Base-by-base conservation (phyloP, 1,140 invertebrate species). In the Orussus abietinus region DNA sequence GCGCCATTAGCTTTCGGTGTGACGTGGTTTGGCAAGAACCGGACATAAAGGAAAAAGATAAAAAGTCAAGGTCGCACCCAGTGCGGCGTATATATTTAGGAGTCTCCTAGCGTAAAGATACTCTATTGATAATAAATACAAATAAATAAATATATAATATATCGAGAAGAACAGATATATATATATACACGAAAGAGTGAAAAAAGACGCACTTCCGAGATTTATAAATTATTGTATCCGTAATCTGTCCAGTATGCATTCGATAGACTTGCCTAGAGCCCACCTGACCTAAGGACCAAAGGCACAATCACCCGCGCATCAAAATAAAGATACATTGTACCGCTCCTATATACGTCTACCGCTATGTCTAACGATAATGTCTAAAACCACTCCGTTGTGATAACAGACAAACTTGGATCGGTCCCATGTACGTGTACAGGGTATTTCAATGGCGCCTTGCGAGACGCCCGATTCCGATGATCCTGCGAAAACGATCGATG, bases 201-300 rank as follows among this genome's bases (percentile, higher is more conserved):
- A n/a, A n/a, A n/a, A 36, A 4, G 56, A 66, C 60, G 62, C 53
- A 59, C 57, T 64, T 69, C 52, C 40, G 62, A 70, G 54, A 61
- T 69, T 69, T 69, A 69, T 70, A 68, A 72, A 70, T 67, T 69
- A 69, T 67, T 62, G 59, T 66, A 55, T 11, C 7, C 65, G 59
- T 63, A 58, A 59, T 66, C 14, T 11, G 55, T 68, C 57, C 64
- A 61, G 55, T 62, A 62, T 51, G 60, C 59, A 65, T 64, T 62
- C 55, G 59, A 69, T 66, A 69, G 64, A 69, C 62, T 69, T 69
- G 69, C 63, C 64, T 66, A 66, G 64, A 66, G 64, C 68, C 66
- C 62, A 66, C 48, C 55, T 64, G 57, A 69, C 54, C 55, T 66
- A 67, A 65, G 68, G 66, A 72, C 66, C 68, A 71, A 72, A 69